Evolutionary conservation across 2,797 vertebrate species (phyloP).

Genomic region (Rachycentron canadum): DNA sequence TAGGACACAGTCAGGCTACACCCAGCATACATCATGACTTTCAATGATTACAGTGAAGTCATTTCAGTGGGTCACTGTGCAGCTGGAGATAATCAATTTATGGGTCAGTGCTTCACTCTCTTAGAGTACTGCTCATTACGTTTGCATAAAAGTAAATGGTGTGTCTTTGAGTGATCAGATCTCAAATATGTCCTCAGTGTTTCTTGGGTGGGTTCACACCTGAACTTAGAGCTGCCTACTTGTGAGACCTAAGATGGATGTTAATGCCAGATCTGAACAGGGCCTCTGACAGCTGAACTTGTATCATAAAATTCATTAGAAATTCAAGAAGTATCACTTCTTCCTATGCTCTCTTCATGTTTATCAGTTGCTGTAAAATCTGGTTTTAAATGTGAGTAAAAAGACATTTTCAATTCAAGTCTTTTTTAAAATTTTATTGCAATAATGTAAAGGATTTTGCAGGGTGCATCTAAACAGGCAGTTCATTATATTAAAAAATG

Average conservation of each 20-base stretch:
- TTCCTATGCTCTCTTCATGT: conserved; percentile 34
- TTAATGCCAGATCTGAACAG: too few species aligned
- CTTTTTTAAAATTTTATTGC: conserved; percentile 41
- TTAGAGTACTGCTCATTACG: conserved; percentile 59
- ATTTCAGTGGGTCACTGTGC: conserved; percentile 68
- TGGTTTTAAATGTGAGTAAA: conserved; percentile 25
- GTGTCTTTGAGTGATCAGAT: conserved; percentile 23
- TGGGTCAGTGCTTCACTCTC: conserved; percentile 59
- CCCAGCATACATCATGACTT: conserved; percentile 74
- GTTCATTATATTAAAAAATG: conserved; percentile 43
- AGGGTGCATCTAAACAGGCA: conserved; percentile 53
- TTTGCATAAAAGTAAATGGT: conserved; percentile 58
- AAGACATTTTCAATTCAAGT: conserved; percentile 38
- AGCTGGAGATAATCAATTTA: conserved; percentile 73
- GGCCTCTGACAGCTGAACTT: conserved; percentile 56
- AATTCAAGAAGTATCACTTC: too few species aligned
- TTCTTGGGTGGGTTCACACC: too few species aligned
- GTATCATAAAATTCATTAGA: too few species aligned
- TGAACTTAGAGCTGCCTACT: too few species aligned
- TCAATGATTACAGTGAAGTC: conserved; percentile 67
- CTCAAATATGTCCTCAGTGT: too few species aligned
- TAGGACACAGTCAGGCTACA: conserved; percentile 67
- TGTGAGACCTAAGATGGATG: too few species aligned
- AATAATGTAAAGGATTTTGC: conserved; percentile 50
- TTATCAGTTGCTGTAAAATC: conserved; percentile 47